These are phyloP conservation scores for Scaptomyza tumidula DNA, from an alignment of 2,888 invertebrate genomes.

Conservation along the genomic window DNA sequence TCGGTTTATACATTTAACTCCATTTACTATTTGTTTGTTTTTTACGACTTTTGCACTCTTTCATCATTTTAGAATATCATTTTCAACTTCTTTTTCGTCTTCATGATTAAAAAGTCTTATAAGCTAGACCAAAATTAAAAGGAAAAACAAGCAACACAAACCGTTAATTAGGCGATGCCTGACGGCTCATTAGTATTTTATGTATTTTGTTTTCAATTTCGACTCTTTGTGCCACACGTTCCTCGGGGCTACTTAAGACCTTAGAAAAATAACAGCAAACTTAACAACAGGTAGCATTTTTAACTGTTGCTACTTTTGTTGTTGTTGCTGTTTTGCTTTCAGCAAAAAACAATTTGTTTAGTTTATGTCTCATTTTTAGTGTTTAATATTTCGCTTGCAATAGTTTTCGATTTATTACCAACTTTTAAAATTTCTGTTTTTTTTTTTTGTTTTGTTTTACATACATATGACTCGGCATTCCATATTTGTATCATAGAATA, in stretches of 20 bases:
- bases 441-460: slow-evolving; percentile 21
- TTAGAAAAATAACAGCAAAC: slow-evolving; percentile 37
- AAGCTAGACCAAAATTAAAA: slow-evolving; percentile 28
- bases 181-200: slow-evolving; percentile 16
- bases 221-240: slow-evolving; percentile 2
- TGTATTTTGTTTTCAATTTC: slow-evolving; percentile 6
- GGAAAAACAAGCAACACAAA: slow-evolving; percentile 11
- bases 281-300: slow-evolving; percentile 5
- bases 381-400: slow-evolving; percentile 43
- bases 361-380: slow-evolving; percentile 51
- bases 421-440: slow-evolving; percentile 29
- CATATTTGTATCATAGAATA: slow-evolving; percentile 34
- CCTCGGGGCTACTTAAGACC: slow-evolving; percentile 12
- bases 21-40: slow-evolving; percentile 2
- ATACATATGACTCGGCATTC: slow-evolving; percentile 63
- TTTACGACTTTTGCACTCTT: slow-evolving; percentile 24
- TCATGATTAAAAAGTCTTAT: slow-evolving; percentile 32
- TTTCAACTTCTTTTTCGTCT: slow-evolving; percentile 35
- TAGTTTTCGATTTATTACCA: slow-evolving; percentile 39
- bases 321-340: background rate
- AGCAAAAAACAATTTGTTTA: slow-evolving; percentile 21
- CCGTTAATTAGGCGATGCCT: slow-evolving; percentile 25
- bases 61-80: slow-evolving; percentile 34
- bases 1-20: slow-evolving; percentile 13
- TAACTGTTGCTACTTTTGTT: background rate